These are phyloP conservation scores for Apis mellifera DNA, from an alignment of 1,140 invertebrate species.

Conservation along the genomic window Amel_HAv3.1 CM009936.2:5964001-5964500, in stretches of 20 bases:
- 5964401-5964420: too few species aligned
- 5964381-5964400: slow-evolving; percentile 29
- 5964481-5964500: not conserved
- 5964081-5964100: not conserved
- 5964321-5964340: not conserved
- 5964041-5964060: not conserved
- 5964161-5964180: too few species aligned
- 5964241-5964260: slow-evolving; percentile 40
- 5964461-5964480: not conserved
- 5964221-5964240: slow-evolving; percentile 41
- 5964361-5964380: slow-evolving; percentile 6
- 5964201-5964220: slow-evolving; percentile 47
- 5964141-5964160: not conserved
- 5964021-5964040: too few species aligned
- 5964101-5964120: slow-evolving; percentile 2
- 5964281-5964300: slow-evolving; percentile 48
- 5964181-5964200: slow-evolving; percentile 12
- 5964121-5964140: slow-evolving; percentile 35
- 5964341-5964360: slow-evolving; percentile 15
- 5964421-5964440: not conserved
- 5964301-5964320: slow-evolving; percentile 52
- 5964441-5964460: not conserved
- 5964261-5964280: slow-evolving; percentile 42
- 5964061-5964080: not conserved
- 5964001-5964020: too few species aligned